Percentiles rank a stretch among this genome's conserved stretches.
Evolutionary conservation across 2,113 vertebrate species (phyloP).

Genomic region (Chaenogobius annularis): DNA sequence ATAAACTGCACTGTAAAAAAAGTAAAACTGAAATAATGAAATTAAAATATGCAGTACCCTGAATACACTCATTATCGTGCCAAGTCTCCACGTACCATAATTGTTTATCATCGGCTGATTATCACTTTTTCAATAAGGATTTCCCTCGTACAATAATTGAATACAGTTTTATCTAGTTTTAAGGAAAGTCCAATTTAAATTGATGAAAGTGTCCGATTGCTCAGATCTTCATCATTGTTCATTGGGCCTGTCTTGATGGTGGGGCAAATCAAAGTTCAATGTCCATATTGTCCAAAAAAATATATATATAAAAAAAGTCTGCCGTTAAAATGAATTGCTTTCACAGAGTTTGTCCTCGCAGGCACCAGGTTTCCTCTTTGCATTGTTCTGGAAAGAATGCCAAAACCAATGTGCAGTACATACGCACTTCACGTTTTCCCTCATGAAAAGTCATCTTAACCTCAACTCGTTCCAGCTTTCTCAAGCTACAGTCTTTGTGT

Average conservation of each 20-base stretch:
- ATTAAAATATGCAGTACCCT: conserved; percentile 45
- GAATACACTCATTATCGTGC: conserved; percentile 23
- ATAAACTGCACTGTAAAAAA: conserved; percentile 1
- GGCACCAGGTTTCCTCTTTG: conserved; percentile 11
- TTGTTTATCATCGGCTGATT: conserved; percentile 34
- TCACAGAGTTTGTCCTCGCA: conserved; percentile 19
- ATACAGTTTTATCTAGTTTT: not conserved
- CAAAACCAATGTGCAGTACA: conserved; percentile 5
- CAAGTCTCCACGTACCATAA: conserved; percentile 26
- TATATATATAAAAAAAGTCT: not conserved
- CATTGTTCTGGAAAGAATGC: conserved; percentile 12
- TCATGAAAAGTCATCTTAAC: conserved; percentile 1
- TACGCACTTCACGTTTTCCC: conserved; percentile 7
- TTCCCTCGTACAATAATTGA: not conserved
- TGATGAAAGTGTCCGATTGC: not conserved
- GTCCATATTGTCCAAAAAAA: not conserved
- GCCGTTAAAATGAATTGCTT: conserved; percentile 44
- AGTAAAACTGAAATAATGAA: not conserved
- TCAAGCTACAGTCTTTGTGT: conserved; percentile 19
- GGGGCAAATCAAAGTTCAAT: conserved; percentile 13
- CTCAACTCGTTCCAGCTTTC: conserved; percentile 32
- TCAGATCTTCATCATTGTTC: conserved; percentile 19
- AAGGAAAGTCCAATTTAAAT: not conserved
- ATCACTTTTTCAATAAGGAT: conserved; percentile 2
- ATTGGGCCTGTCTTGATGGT: not conserved